Evolutionary conservation across 2,797 vertebrate genomes (phyloP).

Genomic region (Pseudochirops cupreus): DNA sequence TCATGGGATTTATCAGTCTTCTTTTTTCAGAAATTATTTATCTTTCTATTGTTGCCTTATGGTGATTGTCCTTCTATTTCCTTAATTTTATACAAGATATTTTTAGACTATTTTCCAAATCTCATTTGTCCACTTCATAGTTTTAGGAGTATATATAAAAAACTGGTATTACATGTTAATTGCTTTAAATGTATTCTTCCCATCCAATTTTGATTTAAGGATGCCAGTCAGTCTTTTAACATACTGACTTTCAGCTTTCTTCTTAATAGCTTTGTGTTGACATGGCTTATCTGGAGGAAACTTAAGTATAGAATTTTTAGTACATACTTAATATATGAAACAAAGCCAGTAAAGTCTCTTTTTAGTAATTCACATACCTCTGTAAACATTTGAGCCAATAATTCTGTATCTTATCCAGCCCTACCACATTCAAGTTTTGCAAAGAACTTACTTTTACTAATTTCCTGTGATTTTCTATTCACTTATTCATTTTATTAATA

Average conservation of each 20-base stretch:
- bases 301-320: neutral
- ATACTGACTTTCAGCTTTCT: neutral
- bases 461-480: neutral
- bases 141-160: neutral
- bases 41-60: neutral
- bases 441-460: neutral
- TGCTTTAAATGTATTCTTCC: neutral
- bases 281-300: neutral
- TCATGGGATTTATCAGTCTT: neutral
- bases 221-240: neutral
- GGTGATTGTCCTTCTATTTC: neutral
- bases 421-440: neutral
- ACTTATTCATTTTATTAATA: neutral
- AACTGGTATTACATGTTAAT: neutral
- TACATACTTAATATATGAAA: neutral
- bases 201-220: neutral
- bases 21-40: neutral
- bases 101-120: neutral
- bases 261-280: neutral
- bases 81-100: neutral
- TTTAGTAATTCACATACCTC: neutral
- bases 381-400: neutral
- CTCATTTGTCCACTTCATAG: neutral
- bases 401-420: neutral
- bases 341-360: neutral